phyloP scores from a whole-genome alignment of 1,140 invertebrate species.

The Sminthurinus signatus region DNA sequence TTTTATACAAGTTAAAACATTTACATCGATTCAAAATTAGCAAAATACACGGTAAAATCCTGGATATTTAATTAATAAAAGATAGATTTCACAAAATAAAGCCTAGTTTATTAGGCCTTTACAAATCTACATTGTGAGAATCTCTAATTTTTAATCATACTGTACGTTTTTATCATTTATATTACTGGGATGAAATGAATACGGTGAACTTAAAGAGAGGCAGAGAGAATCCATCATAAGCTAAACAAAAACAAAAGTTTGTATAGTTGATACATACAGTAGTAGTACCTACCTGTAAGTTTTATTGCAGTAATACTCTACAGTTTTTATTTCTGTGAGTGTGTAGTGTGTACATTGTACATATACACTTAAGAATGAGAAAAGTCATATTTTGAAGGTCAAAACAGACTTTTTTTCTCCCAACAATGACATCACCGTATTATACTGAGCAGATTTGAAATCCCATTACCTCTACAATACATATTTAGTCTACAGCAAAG shows the following conservation, averaged over 20 bases:
- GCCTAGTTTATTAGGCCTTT: too few species aligned
- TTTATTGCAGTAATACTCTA: constrained; percentile 7
- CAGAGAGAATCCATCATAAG: background rate
- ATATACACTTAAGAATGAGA: background rate
- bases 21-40: too few species aligned
- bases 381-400: constrained; percentile 34
- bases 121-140: too few species aligned
- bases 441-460: constrained; percentile 12
- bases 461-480: background rate
- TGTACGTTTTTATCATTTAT: too few species aligned
- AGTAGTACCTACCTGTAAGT: constrained; percentile 4
- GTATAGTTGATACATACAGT: too few species aligned
- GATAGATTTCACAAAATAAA: too few species aligned
- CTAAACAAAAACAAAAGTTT: background rate
- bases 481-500: background rate
- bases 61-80: too few species aligned
- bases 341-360: too few species aligned
- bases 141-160: too few species aligned
- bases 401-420: constrained; percentile 18
- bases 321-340: background rate
- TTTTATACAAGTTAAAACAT: too few species aligned
- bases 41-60: too few species aligned
- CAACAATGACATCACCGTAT: constrained; percentile 26
- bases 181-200: too few species aligned
- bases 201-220: background rate